phyloP scores from a whole-genome alignment of 2,113 vertebrate genomes.

The Ranitomeya imitator region DNA sequence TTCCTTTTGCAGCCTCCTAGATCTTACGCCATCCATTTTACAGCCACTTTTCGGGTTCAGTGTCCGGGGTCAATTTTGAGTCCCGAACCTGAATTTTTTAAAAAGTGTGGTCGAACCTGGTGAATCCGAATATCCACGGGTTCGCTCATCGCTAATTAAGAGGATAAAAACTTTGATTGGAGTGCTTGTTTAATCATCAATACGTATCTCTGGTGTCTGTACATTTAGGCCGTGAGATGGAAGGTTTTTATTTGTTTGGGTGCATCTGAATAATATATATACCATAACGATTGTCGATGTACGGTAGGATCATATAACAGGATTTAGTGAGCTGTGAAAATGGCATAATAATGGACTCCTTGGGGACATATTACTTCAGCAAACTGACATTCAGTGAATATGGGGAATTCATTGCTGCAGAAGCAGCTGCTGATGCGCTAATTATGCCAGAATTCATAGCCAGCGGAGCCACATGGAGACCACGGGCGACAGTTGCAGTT shows the following conservation, averaged over 20 bases:
- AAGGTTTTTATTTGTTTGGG: not conserved
- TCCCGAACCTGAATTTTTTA: no score
- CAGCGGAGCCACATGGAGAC: slow-evolving; percentile 15
- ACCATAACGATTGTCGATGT: not conserved
- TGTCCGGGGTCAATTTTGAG: no score
- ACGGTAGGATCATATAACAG: not conserved
- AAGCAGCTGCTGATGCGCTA: slow-evolving; percentile 1
- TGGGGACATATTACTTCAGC: not conserved
- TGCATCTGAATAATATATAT: not conserved
- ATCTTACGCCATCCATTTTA: no score
- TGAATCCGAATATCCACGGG: no score
- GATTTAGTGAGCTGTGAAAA: slow-evolving; percentile 7
- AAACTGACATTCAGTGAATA: slow-evolving; percentile 21
- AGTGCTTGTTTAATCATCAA: not conserved
- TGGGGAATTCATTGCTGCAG: slow-evolving; percentile 10
- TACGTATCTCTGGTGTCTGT: not conserved
- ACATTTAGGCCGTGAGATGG: not conserved
- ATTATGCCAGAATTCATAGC: slow-evolving; percentile 17
- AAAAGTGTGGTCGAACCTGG: no score
- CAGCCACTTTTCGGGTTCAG: no score
- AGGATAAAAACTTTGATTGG: no score
- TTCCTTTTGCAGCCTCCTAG: no score
- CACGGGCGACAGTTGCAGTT: not conserved
- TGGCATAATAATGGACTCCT: slow-evolving; percentile 4
- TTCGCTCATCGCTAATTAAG: no score